Conservation (phyloP, 1,140 invertebrate species). For the Diabrotica virgifera region DNA sequence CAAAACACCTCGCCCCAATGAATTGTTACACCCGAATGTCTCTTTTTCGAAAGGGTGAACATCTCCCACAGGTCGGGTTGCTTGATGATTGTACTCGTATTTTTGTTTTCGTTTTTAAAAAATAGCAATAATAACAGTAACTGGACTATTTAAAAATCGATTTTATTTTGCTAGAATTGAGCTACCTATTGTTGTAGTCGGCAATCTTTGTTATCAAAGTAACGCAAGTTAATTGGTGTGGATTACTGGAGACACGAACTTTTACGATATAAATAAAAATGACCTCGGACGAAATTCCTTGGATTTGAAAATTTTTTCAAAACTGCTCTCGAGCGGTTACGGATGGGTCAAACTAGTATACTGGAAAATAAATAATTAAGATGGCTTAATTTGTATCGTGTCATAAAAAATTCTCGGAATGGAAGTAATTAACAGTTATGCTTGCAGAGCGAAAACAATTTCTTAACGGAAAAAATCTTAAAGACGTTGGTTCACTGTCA, state of each 20-base stretch:
- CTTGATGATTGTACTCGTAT: too few relatives aligned
- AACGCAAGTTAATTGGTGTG: neutral
- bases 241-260: neutral
- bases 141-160: neutral
- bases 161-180: neutral
- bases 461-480: too few relatives aligned
- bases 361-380: neutral
- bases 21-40: too few relatives aligned
- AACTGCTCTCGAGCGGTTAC: neutral
- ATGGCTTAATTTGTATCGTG: neutral
- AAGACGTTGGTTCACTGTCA: too few relatives aligned
- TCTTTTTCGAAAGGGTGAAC: too few relatives aligned
- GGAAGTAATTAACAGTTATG: neutral
- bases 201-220: neutral
- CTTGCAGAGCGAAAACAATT: too few relatives aligned
- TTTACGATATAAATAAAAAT: neutral
- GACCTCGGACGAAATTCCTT: constrained; percentile 1
- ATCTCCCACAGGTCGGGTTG: too few relatives aligned
- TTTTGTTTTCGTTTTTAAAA: too few relatives aligned
- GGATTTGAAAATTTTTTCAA: neutral
- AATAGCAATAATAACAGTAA: too few relatives aligned
- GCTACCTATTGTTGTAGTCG: neutral
- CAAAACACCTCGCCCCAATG: too few relatives aligned
- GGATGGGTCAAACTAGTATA: neutral
- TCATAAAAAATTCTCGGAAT: neutral